phyloP scores from a whole-genome alignment of 2,888 invertebrate species.

The Thecocarcelia acutangulata region DNA sequence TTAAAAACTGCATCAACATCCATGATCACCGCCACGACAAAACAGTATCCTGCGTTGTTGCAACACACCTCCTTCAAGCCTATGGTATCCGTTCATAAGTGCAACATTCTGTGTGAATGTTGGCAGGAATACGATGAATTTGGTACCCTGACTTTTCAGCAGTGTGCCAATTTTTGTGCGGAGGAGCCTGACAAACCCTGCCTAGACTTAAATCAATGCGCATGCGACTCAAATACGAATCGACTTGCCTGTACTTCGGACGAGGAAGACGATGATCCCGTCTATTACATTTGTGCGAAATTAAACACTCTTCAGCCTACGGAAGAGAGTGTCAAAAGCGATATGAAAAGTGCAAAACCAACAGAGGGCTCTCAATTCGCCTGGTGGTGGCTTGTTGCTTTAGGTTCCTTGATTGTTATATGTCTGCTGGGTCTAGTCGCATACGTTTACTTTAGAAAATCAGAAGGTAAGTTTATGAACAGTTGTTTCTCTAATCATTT shows the following conservation, averaged over 20 bases:
- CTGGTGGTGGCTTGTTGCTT: conserved; percentile 21
- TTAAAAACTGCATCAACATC: no score
- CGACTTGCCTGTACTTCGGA: conserved; percentile 67
- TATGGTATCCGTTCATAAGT: not conserved
- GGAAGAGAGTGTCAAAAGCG: not conserved
- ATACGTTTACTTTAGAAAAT: conserved; percentile 21
- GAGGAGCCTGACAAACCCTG: conserved; percentile 73
- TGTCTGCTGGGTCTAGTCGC: not conserved
- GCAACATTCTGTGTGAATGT: conserved; percentile 43
- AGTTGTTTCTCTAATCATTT: not conserved
- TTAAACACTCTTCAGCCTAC: not conserved
- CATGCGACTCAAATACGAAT: conserved; percentile 62
- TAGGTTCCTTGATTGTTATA: not conserved
- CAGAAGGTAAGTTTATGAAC: conserved; percentile 17
- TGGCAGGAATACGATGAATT: conserved; percentile 61
- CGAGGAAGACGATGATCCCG: conserved; percentile 30
- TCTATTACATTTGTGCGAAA: conserved; percentile 39
- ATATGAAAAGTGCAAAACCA: conserved; percentile 21
- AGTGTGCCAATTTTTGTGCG: conserved; percentile 71
- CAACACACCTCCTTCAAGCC: no score
- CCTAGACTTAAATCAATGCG: conserved; percentile 69
- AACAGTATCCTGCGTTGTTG: no score
- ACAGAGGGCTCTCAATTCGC: not conserved
- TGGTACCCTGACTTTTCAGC: not conserved
- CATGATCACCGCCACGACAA: no score